Percentiles rank a stretch among this genome's conserved stretches.
phyloP scores from a whole-genome alignment of 2,888 invertebrate genomes.

The Hyposoter didymator region DNA sequence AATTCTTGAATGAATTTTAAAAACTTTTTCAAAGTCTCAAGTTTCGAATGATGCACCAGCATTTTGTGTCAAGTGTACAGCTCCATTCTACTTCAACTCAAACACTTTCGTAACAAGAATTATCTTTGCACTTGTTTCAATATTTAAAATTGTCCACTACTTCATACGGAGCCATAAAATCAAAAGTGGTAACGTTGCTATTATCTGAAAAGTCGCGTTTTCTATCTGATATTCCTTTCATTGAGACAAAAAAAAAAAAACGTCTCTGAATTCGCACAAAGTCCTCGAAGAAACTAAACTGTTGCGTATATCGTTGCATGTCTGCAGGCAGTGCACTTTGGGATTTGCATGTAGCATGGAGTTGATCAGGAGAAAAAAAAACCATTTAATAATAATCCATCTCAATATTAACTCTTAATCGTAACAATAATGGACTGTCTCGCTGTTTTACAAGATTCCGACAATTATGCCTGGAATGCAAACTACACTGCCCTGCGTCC shows the following conservation, averaged over 20 bases:
- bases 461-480: conserved; percentile 81
- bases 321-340: conserved; percentile 64
- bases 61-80: background rate
- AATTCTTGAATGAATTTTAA: conserved; percentile 14
- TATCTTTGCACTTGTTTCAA: background rate
- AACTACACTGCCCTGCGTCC: conserved; percentile 81
- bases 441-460: conserved; percentile 81
- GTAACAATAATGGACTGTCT: conserved; percentile 49
- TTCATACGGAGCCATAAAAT: background rate
- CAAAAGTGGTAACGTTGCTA: background rate
- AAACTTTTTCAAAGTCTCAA: background rate
- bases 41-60: conserved; percentile 59
- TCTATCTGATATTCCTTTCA: background rate
- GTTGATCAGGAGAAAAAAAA: conserved; percentile 23
- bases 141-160: background rate
- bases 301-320: conserved; percentile 66
- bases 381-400: conserved; percentile 41
- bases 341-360: conserved; percentile 64
- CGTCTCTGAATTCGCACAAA: conserved; percentile 3
- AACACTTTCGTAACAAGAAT: background rate
- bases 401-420: conserved; percentile 39
- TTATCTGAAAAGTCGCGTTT: background rate
- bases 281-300: conserved; percentile 46
- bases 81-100: conserved; percentile 7
- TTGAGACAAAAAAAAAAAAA: background rate